phyloP scores from a whole-genome alignment of 2,888 invertebrate species.

The Tetragonisca angustula region DNA sequence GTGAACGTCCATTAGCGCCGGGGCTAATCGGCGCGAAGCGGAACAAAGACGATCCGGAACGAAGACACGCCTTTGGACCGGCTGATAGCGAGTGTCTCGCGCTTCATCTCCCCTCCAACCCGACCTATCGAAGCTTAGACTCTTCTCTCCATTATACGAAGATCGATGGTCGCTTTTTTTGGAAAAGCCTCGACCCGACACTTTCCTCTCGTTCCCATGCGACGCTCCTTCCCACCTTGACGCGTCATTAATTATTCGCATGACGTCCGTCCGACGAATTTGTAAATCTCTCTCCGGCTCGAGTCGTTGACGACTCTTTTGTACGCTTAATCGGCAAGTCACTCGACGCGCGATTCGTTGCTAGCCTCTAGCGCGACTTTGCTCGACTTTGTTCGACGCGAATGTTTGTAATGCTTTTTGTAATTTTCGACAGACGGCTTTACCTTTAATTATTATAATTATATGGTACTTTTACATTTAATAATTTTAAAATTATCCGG shows the following conservation, averaged over 20 bases:
- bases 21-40: constrained; percentile 20
- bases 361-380: background rate
- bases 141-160: constrained; percentile 42
- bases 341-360: constrained; percentile 5
- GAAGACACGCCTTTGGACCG: constrained; percentile 28
- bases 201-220: constrained; percentile 32
- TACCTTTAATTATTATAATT: too few relatives aligned
- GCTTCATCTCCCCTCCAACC: background rate
- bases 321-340: background rate
- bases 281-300: constrained; percentile 11
- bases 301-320: background rate
- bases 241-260: constrained; percentile 45
- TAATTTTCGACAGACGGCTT: too few relatives aligned
- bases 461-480: too few relatives aligned
- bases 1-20: constrained; percentile 66
- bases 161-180: constrained; percentile 49
- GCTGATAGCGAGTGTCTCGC: constrained; percentile 26
- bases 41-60: constrained; percentile 28
- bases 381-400: background rate
- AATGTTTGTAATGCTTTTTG: background rate
- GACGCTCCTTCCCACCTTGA: background rate
- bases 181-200: constrained; percentile 1
- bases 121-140: background rate
- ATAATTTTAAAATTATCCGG: too few relatives aligned
- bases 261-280: constrained; percentile 9